A percentile compares a stretch with the other conserved stretches of the same genome.
Evolutionary conservation across 2,888 invertebrate genomes (phyloP).

Genomic region (Maniola hyperantus): DNA sequence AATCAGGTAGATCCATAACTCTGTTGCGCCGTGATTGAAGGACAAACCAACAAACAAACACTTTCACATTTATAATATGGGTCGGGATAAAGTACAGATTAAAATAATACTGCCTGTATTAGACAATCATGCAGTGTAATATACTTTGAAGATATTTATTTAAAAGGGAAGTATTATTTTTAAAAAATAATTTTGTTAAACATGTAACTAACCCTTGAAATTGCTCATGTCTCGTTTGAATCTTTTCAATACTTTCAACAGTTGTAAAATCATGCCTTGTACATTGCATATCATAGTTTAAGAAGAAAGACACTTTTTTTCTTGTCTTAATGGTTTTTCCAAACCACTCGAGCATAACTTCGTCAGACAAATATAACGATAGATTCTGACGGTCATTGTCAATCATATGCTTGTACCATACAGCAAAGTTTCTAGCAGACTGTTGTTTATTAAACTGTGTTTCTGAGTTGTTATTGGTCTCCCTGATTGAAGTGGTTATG

Average conservation of each 20-base stretch:
- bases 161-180: no score
- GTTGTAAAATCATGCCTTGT: slow-evolving; percentile 76
- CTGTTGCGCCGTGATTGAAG: no score
- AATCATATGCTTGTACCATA: slow-evolving; percentile 75
- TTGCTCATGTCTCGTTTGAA: slow-evolving; percentile 57
- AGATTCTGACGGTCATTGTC: slow-evolving; percentile 77
- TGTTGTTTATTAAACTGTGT: slow-evolving; percentile 48
- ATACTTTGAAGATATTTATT: no score
- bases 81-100: no score
- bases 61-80: no score
- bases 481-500: slow-evolving; percentile 42
- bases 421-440: slow-evolving; percentile 68
- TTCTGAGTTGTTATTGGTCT: slow-evolving; percentile 54
- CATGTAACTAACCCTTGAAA: slow-evolving; percentile 56
- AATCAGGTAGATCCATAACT: no score
- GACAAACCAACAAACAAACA: no score
- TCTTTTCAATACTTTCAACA: slow-evolving; percentile 68
- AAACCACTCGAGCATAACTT: slow-evolving; percentile 85
- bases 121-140: no score
- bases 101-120: no score
- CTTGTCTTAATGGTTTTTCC: slow-evolving; percentile 83
- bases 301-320: slow-evolving; percentile 80
- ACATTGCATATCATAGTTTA: slow-evolving; percentile 80
- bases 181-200: no score
- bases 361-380: slow-evolving; percentile 74